Percentiles rank a stretch among this genome's conserved stretches.
Evolutionary conservation across 2,888 invertebrate genomes (phyloP).

Genomic region (Empis livida): DNA sequence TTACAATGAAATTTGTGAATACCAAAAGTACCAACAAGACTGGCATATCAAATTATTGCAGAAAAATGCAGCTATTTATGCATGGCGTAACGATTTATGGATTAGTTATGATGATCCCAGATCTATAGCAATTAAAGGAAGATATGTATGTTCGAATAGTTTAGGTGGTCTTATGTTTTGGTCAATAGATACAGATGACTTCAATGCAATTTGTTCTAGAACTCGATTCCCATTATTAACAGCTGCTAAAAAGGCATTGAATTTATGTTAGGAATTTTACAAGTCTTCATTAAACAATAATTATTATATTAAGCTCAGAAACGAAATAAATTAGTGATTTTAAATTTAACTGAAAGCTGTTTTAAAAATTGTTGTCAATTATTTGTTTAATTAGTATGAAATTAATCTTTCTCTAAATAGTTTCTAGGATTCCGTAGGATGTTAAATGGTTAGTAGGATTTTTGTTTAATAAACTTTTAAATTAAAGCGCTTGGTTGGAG

Average conservation of each 20-base stretch:
- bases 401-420: no score
- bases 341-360: no score
- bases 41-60: conserved; percentile 25
- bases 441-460: no score
- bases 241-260: conserved; percentile 19
- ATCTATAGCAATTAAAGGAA: conserved; percentile 29
- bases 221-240: conserved; percentile 30
- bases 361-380: no score
- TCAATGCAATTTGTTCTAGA: conserved; percentile 26
- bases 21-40: conserved; percentile 11
- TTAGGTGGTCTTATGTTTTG: conserved; percentile 41
- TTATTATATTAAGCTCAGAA: no score
- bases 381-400: no score
- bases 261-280: no score
- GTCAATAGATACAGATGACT: conserved; percentile 42
- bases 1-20: conserved; percentile 19
- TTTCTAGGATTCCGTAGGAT: no score
- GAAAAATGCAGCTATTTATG: conserved; percentile 26
- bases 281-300: no score
- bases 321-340: no score
- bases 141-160: conserved; percentile 26
- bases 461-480: no score
- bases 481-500: no score
- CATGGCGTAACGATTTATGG: conserved; percentile 30
- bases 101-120: conserved; percentile 33